Evolutionary conservation across 2,888 invertebrate genomes (phyloP).

Genomic region (Melinaea marsaeus): DNA sequence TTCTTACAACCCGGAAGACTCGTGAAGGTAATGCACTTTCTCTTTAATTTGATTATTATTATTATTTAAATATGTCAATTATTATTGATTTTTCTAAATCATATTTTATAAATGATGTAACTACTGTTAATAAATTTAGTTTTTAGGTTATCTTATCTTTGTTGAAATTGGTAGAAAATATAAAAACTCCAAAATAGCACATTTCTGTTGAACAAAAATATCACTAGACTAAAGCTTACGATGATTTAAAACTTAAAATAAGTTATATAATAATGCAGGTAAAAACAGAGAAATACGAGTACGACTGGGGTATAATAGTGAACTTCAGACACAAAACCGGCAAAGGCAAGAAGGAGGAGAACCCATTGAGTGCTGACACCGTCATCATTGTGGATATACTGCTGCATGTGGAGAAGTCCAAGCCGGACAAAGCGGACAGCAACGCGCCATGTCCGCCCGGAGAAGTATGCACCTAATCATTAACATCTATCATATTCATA

Average conservation of each 20-base stretch:
- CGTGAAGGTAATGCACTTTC: slow-evolving; percentile 81
- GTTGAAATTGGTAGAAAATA: no score
- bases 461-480: slow-evolving; percentile 59
- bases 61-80: no score
- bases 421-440: slow-evolving; percentile 73
- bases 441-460: slow-evolving; percentile 84
- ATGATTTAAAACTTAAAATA: no score
- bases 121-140: no score
- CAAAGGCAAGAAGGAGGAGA: slow-evolving; percentile 69
- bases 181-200: no score
- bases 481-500: no score
- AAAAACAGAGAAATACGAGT: slow-evolving; percentile 89
- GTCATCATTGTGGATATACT: slow-evolving; percentile 90
- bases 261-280: slow-evolving; percentile 68
- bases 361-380: slow-evolving; percentile 76
- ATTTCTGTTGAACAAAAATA: no score
- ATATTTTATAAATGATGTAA: no score
- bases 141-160: no score
- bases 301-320: slow-evolving; percentile 98
- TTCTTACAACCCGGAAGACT: slow-evolving; percentile 97
- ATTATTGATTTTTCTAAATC: no score
- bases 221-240: no score
- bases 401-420: slow-evolving; percentile 84
- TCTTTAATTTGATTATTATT: no score
- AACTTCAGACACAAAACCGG: slow-evolving; percentile 88